Evolutionary conservation across 2,888 invertebrate genomes (phyloP).

Genomic region (Lysandra bellargus): DNA sequence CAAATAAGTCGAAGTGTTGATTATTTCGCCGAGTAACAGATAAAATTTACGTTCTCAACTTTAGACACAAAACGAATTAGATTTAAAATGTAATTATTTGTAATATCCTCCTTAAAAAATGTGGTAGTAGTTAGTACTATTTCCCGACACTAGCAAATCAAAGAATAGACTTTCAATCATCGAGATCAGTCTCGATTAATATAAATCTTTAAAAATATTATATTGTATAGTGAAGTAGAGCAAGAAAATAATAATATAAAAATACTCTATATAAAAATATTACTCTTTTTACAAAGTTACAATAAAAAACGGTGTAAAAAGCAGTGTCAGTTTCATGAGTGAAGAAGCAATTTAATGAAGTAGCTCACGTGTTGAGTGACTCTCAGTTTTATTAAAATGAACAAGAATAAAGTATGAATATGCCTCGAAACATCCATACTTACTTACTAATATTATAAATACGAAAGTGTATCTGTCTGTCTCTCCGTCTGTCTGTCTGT

Average conservation of each 20-base stretch:
- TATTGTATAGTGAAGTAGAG: not conserved
- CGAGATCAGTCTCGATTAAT: not conserved
- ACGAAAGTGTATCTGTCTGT: too few species aligned
- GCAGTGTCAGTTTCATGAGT: conserved; percentile 27
- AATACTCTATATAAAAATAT: conserved; percentile 8
- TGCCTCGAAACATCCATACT: not conserved
- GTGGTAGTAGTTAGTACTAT: not conserved
- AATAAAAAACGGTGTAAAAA: not conserved
- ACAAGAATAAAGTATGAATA: conserved; percentile 27
- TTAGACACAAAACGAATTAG: not conserved
- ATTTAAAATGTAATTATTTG: not conserved
- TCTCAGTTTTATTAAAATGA: conserved; percentile 45
- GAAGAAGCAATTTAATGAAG: conserved; percentile 44
- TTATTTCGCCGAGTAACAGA: not conserved
- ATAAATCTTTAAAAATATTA: not conserved
- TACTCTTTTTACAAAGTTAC: conserved; percentile 6
- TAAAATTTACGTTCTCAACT: not conserved
- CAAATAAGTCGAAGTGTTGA: conserved; percentile 3
- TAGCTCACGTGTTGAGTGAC: conserved; percentile 43
- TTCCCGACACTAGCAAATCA: too few species aligned
- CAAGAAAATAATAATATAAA: conserved; percentile 8
- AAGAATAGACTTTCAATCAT: too few species aligned
- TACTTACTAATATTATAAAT: too few species aligned
- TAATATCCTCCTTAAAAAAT: too few species aligned
- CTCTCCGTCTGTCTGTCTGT: too few species aligned